Conservation (phyloP, 2,797 vertebrate genomes). For the Trachops cirrhosus region DNA sequence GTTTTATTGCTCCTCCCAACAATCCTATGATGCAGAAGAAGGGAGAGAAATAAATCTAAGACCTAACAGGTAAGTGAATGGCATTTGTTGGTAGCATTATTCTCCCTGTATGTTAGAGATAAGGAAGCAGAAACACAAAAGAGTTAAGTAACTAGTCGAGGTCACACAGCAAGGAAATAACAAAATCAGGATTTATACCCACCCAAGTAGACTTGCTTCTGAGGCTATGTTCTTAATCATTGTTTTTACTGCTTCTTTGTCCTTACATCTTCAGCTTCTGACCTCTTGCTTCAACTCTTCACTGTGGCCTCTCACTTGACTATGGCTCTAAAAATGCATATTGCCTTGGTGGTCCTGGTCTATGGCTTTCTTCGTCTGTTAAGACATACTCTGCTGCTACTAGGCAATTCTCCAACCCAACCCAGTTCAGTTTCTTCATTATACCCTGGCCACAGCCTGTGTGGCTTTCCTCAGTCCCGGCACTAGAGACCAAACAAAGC, state of each 20-base stretch:
- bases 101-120: not conserved
- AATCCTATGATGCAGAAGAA: not conserved
- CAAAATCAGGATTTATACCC: not conserved
- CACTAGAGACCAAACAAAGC: not conserved
- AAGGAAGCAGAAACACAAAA: not conserved
- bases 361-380: not conserved
- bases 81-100: not conserved
- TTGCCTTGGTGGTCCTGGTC: not conserved
- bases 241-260: not conserved
- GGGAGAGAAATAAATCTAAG: not conserved
- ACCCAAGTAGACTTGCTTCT: not conserved
- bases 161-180: not conserved
- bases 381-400: not conserved
- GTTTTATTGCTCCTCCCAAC: not conserved
- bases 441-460: not conserved
- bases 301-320: not conserved
- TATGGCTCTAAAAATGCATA: not conserved
- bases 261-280: not conserved
- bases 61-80: not conserved
- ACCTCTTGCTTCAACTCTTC: not conserved
- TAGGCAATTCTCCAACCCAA: not conserved
- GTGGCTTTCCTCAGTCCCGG: not conserved
- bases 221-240: not conserved
- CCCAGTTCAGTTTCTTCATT: not conserved
- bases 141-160: not conserved